Evolutionary conservation across 2,113 vertebrate species (phyloP), one percentile per base, ranked within the genome.

Genomic region (Otocyon megalotis): DNA sequence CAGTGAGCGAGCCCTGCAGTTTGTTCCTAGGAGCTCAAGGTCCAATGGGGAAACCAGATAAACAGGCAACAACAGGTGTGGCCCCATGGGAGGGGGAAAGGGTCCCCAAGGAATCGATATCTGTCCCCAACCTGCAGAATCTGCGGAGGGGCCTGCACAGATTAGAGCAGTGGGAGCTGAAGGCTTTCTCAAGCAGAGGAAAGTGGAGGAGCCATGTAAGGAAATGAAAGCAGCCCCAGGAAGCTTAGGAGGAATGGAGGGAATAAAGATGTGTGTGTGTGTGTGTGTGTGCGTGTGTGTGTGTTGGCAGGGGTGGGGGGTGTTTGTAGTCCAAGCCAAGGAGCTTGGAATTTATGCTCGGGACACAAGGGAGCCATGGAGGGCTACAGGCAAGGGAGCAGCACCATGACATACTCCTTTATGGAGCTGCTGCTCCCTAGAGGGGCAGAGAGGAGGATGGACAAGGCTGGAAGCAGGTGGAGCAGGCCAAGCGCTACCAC

Each of bases 1-100:
- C 1, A 2, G 71, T 1, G 43, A 43, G 43, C 5, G 30, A 26
- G 53, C 37, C 7, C 20, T 1, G 1, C 5, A 3, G 12, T 17
- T 16, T 54, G 77, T 32, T 19, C 69, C 76, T 22, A 5, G 30
- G 63, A 35, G 79, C 88, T 48, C n/a, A 1, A 1, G n/a, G 67
- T 3, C 13, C 65, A 28, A 8, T 2, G 17, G 19, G 28, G 85
- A 17, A 54, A 11, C 50, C 2, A 3, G 32, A 4, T 2, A 26
- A 20, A 74, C 10, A 32, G 62, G 79, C 13, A 53, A 30, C 15
- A 3, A 1, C 4, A 1, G 0, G 2, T 28, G 14, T 3, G 17
- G 58, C 26, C 28, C 5, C 0, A 26, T 5, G 26, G 17, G 74
- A 56, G 24, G 11, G 17, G 7, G 65, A 3, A n/a, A 87, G 56